Conservation (phyloP, 2,888 invertebrate species). For the Andrena trimmerana region DNA sequence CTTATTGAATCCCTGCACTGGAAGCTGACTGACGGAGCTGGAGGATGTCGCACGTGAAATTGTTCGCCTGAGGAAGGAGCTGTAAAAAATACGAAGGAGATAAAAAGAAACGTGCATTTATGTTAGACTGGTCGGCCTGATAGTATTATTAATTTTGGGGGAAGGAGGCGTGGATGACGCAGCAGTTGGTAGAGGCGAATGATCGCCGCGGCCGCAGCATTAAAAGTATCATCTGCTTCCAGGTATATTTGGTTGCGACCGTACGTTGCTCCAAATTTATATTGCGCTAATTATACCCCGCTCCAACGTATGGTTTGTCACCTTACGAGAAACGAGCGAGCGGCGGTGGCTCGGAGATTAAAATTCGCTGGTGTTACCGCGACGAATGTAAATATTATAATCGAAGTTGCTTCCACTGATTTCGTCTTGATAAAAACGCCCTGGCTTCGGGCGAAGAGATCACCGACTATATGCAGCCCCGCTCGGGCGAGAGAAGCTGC, state of each 20-base stretch:
- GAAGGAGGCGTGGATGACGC: not conserved
- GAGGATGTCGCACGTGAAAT: not conserved
- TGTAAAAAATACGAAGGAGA: not conserved
- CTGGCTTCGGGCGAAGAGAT: not conserved
- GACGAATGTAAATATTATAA: slow-evolving; percentile 4
- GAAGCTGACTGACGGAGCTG: not conserved
- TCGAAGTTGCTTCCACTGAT: not conserved
- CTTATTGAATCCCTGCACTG: slow-evolving; percentile 22
- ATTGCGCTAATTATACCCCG: slow-evolving; percentile 78
- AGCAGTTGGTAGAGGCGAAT: slow-evolving; percentile 2
- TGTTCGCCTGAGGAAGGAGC: not conserved
- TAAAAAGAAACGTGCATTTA: slow-evolving; percentile 52
- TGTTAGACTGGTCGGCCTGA: slow-evolving; percentile 27
- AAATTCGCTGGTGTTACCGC: not conserved
- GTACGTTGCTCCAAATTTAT: slow-evolving; percentile 78
- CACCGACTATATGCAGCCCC: not conserved
- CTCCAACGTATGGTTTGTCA: slow-evolving; percentile 61
- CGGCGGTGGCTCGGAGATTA: not conserved
- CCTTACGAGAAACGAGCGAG: slow-evolving; percentile 33
- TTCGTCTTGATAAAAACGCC: not conserved
- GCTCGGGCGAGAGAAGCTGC: not conserved
- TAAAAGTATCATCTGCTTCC: slow-evolving; percentile 65
- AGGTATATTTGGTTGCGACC: slow-evolving; percentile 72
- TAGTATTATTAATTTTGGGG: slow-evolving; percentile 21
- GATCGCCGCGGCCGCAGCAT: slow-evolving; percentile 20